Evolutionary conservation across 2,888 invertebrate species (phyloP), one percentile per base, ranked within the genome.

Genomic region (Cryptosula pallasiana): DNA sequence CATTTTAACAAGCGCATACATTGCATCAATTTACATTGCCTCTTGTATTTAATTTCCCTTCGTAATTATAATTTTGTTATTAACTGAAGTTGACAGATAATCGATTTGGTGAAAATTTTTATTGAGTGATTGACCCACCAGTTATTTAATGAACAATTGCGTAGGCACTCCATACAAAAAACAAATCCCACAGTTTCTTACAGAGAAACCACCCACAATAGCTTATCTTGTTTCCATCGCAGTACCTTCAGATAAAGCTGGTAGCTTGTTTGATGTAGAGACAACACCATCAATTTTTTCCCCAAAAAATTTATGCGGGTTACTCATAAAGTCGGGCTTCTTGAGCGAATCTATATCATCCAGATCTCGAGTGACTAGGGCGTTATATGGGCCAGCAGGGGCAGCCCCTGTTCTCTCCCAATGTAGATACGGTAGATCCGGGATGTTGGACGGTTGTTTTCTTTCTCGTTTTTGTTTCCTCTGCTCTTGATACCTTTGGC

Each of bases 351-450:
- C 76, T 1, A 80, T 76, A 29, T 76, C 75, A 23, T 74, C 76
- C 71, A 83, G 73, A 23, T 78, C 77, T 27, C 78, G 74, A 1
- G 80, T 81, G 69, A 78, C 76, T 71, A 82, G 73, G 20, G 81
- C 81, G 81, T 82, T 82, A 75, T 81, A 84, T 1, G 84, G 83
- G 29, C 84, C 84, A 69, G 82, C 81, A 9, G 83, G 83, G n/a
- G 83, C 79, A 72, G 79, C 78, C 16, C 82, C 82, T 0, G 82
- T 82, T 72, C 77, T 79, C 76, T 84, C 83, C 81, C 82, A 82
- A 75, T 81, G 81, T n/a, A 83, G 75, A 73, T 83, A 84, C 16
- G 83, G 82, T 54, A 83, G 77, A 74, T 83, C 79, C 20, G 81
- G 81, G 16, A 84, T 82, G 36, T 77, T 80, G 0, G 79, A 76